phyloP scores from a whole-genome alignment of 2,797 vertebrate species.

The Syngnathus rostellatus region DNA sequence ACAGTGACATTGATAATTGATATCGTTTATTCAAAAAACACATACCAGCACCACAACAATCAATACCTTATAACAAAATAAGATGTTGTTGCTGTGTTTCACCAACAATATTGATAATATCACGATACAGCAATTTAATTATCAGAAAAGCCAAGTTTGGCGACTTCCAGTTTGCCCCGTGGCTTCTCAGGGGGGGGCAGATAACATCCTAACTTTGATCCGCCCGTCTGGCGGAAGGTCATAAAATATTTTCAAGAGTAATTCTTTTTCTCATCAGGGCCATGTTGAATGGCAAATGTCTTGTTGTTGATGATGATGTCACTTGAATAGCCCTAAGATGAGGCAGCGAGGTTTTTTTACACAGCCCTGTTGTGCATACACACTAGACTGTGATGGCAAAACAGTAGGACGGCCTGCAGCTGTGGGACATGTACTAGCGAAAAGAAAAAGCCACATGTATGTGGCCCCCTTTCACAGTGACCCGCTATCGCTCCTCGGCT shows the following conservation, averaged over 20 bases:
- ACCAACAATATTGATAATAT: too few relatives aligned
- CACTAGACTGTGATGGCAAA: conserved; percentile 3
- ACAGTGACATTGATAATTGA: too few relatives aligned
- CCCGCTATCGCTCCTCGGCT: conserved; percentile 21
- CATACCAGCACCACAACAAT: too few relatives aligned
- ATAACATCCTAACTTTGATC: conserved; percentile 67
- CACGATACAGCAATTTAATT: too few relatives aligned
- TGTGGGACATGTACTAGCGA: conserved; percentile 47
- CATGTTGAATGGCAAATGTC: neutral
- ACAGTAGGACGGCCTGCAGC: conserved; percentile 48
- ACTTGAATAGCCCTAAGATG: neutral
- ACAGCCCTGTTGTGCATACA: neutral
- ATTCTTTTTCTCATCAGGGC: neutral
- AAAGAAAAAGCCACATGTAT: conserved; percentile 32
- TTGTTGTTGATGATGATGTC: neutral
- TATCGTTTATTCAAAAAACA: too few relatives aligned
- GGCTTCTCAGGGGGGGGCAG: conserved; percentile 51
- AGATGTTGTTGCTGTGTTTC: too few relatives aligned
- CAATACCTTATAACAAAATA: too few relatives aligned
- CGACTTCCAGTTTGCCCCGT: conserved; percentile 26
- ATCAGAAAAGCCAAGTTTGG: conserved; percentile 8
- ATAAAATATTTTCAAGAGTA: neutral
- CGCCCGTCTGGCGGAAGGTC: conserved; percentile 36
- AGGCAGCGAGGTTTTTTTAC: conserved; percentile 21
- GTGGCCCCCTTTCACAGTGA: conserved; percentile 44